phyloP scores from a whole-genome alignment of 2,888 invertebrate species.

The Xestia rhomboidea region DNA sequence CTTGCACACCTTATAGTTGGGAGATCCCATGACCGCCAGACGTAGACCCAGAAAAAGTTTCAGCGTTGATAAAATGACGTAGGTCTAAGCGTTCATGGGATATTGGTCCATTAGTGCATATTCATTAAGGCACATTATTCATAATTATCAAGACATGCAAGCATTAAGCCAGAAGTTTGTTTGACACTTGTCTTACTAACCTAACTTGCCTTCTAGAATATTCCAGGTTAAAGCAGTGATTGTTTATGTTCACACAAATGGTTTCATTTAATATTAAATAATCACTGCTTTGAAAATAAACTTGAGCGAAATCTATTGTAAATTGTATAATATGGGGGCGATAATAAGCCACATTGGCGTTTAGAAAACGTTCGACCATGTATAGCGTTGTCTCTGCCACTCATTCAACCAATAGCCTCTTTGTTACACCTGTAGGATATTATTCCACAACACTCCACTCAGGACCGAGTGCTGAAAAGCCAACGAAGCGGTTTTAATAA shows the following conservation, averaged over 20 bases:
- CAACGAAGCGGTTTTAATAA: not conserved
- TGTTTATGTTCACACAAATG: conserved; percentile 3
- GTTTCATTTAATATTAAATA: conserved; percentile 2
- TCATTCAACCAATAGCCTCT: not conserved
- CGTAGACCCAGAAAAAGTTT: not conserved
- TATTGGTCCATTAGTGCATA: not conserved
- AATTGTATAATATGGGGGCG: not conserved
- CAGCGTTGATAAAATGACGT: too few relatives aligned
- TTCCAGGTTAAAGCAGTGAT: conserved; percentile 17
- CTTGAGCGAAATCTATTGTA: conserved; percentile 19
- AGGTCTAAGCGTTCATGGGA: not conserved
- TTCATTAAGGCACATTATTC: not conserved
- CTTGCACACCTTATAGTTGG: not conserved
- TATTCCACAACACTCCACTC: not conserved
- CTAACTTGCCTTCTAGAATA: not conserved
- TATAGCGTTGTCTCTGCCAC: not conserved
- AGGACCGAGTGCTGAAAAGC: not conserved
- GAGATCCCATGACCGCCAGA: not conserved
- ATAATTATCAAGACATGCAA: too few relatives aligned
- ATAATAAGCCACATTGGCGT: not conserved
- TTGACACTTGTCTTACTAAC: conserved; percentile 22
- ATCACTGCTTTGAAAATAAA: conserved; percentile 17
- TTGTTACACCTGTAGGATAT: not conserved
- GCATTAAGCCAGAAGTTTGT: not conserved
- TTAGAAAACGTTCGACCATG: not conserved